Base-by-base conservation (phyloP, 2,888 invertebrate genomes). In the Dasypogon diadema region DNA sequence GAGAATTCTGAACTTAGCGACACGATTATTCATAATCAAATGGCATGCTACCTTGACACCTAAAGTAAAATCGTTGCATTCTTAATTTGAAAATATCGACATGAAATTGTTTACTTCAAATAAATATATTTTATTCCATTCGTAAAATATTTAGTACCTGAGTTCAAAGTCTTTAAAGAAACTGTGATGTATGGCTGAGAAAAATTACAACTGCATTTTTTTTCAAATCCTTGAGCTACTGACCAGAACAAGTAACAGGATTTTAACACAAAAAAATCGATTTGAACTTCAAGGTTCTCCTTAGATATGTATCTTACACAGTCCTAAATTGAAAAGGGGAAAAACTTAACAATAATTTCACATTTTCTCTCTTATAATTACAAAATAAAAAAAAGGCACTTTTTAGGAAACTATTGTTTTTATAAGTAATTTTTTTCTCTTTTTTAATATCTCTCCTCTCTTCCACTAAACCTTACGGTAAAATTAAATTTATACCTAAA, bases 371-470 rank as follows among this genome's bases (percentile, higher is more conserved):
- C 56, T 56, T 73, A 54, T 10, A 37, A 73, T 46, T 68, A 68
- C n/a, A 30, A 70, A 16, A 56, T n/a, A 12, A 30, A 58, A 56
- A 55, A 73, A 77, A 77, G 77, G 77, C 77, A 77, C 77, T 74
- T 60, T 70, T 37, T 77, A 74, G 77, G 77, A 77, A 77, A 76
- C 75, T 76, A 70, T 77, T 75, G 75, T 77, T 78, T 72, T 55
- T 58, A 75, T 70, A 21, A 51, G 54, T 65, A 70, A 51, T 37
- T 63, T 60, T 65, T 37, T 21, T 60, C 21, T 75, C 63, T 42
- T 54, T 51, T 55, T 26, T 18, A 22, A 58, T 8, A 56, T n/a
- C n/a, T 56, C 12, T 73, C 58, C 24, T 42, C 46, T 16, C 8
- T 42, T 55, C 10, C 14, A 12, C 46, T 54, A 16, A 51, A 72